Percentiles rank a stretch among this genome's conserved stretches.
These are phyloP conservation scores for Automeris io DNA, from an alignment of 2,888 invertebrate species.

Conservation along the genomic window DNA sequence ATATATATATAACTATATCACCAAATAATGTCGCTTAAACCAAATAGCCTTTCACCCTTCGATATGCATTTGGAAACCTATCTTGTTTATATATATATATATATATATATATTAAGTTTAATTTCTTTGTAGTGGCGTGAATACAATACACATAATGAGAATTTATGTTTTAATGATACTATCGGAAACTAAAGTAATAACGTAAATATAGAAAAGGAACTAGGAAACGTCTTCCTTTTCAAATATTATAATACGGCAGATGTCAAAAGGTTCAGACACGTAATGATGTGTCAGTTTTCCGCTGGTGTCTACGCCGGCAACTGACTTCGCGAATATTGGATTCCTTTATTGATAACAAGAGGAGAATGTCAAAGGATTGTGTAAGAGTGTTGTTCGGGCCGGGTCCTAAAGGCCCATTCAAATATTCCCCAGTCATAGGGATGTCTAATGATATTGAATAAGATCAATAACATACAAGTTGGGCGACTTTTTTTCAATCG, in stretches of 20 bases:
- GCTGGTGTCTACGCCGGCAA: constrained; percentile 27
- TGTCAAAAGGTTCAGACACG: constrained; percentile 55
- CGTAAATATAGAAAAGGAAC: no score
- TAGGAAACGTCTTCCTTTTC: constrained; percentile 16
- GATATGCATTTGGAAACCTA: no score
- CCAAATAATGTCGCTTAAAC: no score
- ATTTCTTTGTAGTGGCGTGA: no score
- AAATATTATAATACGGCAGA: constrained; percentile 41
- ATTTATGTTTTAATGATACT: no score
- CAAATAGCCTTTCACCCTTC: no score
- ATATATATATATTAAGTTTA: no score
- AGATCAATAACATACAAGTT: neutral
- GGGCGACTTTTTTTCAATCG: neutral
- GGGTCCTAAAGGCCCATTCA: constrained; percentile 6
- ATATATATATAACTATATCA: no score
- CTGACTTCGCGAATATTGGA: constrained; percentile 49
- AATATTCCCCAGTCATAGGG: constrained; percentile 7
- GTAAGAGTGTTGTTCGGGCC: constrained; percentile 19
- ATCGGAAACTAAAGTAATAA: no score
- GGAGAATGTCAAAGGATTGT: constrained; percentile 28
- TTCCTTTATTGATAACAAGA: constrained; percentile 49
- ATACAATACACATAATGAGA: no score
- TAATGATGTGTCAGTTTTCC: constrained; percentile 62
- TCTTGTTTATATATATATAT: no score
- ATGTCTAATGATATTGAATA: constrained; percentile 2